Base-by-base conservation (phyloP, 2,797 vertebrate genomes). In the Chaetodon trifasciatus region DNA sequence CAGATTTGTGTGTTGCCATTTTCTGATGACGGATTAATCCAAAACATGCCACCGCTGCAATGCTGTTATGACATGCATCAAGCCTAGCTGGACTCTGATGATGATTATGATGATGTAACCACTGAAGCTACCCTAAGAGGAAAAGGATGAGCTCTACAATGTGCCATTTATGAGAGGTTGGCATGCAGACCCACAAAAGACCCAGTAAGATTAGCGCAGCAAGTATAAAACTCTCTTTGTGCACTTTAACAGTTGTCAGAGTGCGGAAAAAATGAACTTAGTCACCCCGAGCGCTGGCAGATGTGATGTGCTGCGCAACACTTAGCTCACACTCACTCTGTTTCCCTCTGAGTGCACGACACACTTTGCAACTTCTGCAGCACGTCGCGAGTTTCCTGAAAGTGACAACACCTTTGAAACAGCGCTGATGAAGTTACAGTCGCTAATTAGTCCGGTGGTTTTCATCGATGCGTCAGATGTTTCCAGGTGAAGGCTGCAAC, bases 11-110 rank as follows among this genome's bases (percentile, higher is more conserved):
- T 76, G 78, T 79, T 90, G 86, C 91, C 92, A 90, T 94, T 93
- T 93, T 90, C 89, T 87, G 88, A 94, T 90, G 92, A 90, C 72
- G 78, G 89, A 84, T 93, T 94, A 95, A 94, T 95, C 93, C 91
- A 85, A 89, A 93, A 90, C 90, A 95, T 87, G 88, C 85, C 89
- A 86, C 82, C 55, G 74, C 85, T 81, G 81, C 90, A 84, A 21
- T 44, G 79, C 81, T 75, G 82, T 90, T 89, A 92, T 87, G 89
- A 92, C 90, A 88, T 75, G 74, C 80, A 76, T 81, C 65, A 64
- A 82, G 76, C 71, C 74, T 8, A 3, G 76, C 84, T 35, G 76
- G 56, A 67, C 74, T 52, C 35, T 73, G 81, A 80, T 39, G 81
- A 83, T 77, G 84, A 89, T 72, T 73, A 67, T 44, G 86, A 86